A percentile compares a stretch with the other conserved stretches of the same genome.
Evolutionary conservation across 2,113 vertebrate genomes (phyloP).

Genomic region (Hippocampus abdominalis): DNA sequence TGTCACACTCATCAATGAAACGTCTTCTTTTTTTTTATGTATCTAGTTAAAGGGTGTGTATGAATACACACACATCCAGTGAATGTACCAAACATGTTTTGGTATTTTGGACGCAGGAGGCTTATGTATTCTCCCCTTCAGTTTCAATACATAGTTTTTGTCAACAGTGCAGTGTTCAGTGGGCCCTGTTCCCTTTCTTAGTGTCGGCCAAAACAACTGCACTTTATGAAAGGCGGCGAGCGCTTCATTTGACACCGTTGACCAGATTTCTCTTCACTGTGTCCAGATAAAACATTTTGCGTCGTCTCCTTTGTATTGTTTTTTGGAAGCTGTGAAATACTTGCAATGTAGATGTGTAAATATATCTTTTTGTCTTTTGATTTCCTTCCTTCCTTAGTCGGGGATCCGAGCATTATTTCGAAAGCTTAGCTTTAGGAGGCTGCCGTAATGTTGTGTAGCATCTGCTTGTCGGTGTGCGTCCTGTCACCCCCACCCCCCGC

Average conservation of each 20-base stretch:
- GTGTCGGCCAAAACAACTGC: constrained; percentile 21
- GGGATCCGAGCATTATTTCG: constrained; percentile 1
- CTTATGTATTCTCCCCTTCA: not conserved
- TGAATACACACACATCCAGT: not conserved
- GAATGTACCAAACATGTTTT: constrained; percentile 24
- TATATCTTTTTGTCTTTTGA: constrained; percentile 38
- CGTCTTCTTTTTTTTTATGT: not conserved
- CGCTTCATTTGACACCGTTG: constrained; percentile 16
- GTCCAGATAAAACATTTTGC: constrained; percentile 40
- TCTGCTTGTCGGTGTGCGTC: constrained; percentile 7
- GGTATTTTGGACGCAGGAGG: constrained; percentile 21
- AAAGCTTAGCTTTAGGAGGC: constrained; percentile 1
- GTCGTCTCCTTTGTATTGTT: constrained; percentile 46
- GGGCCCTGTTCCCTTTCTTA: constrained; percentile 13
- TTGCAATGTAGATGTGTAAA: constrained; percentile 66
- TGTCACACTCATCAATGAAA: constrained; percentile 2
- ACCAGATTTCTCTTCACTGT: constrained; percentile 33
- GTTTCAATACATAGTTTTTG: constrained; percentile 5
- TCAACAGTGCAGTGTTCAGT: not conserved
- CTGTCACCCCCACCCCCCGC: not conserved
- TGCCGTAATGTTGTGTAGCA: not conserved
- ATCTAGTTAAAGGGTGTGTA: constrained; percentile 2
- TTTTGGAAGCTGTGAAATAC: constrained; percentile 70
- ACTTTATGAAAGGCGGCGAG: constrained; percentile 9
- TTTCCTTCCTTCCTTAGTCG: constrained; percentile 13